Conservation (phyloP, 1,140 invertebrate genomes). For the Panonychus citri region DNA sequence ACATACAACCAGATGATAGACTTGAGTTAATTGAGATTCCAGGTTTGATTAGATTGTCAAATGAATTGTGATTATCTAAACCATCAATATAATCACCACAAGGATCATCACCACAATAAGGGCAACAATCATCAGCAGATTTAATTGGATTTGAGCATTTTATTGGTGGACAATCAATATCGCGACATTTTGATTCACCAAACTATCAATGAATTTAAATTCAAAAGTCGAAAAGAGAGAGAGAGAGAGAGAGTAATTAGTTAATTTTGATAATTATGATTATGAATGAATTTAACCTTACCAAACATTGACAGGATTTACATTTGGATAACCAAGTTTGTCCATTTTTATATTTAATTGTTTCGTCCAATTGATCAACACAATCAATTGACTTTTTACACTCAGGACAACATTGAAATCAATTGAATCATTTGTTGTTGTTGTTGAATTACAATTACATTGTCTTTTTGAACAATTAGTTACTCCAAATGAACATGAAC, state of each 20-base stretch:
- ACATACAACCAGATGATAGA: slow-evolving; percentile 16
- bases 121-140: slow-evolving; percentile 39
- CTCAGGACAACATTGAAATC: slow-evolving; percentile 14
- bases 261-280: not conserved
- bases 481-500: slow-evolving; percentile 12
- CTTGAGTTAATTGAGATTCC: not conserved
- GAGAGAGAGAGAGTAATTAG: not conserved
- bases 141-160: slow-evolving; percentile 39
- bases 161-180: slow-evolving; percentile 49
- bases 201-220: slow-evolving; percentile 31
- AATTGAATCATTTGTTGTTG: not conserved
- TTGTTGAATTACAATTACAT: slow-evolving; percentile 12
- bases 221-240: not conserved
- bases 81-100: slow-evolving; percentile 16
- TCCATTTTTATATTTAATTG: slow-evolving; percentile 12
- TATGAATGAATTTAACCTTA: slow-evolving; percentile 4
- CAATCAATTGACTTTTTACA: slow-evolving; percentile 11
- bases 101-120: slow-evolving; percentile 37
- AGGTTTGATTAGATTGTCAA: not conserved
- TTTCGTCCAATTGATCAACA: slow-evolving; percentile 12
- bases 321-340: slow-evolving; percentile 15
- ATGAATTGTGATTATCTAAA: too few relatives aligned
- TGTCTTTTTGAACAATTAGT: slow-evolving; percentile 8
- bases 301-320: slow-evolving; percentile 16
- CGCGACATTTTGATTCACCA: slow-evolving; percentile 70